Evolutionary conservation across 2,797 vertebrate genomes (phyloP).

Genomic region (Microtus agrestis): DNA sequence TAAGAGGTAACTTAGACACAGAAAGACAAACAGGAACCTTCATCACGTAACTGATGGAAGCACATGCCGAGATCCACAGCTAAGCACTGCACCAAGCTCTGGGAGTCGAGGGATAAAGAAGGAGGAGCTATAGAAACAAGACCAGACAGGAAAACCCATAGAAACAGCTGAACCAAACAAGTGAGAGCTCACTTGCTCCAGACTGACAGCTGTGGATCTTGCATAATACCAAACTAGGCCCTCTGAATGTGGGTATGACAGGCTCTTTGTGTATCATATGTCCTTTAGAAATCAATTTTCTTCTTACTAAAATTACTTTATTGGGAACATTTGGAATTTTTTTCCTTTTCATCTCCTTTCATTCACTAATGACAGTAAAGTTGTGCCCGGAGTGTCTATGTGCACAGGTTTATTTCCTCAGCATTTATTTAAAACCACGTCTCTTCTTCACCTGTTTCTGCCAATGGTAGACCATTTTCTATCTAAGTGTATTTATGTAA

Average conservation of each 20-base stretch:
- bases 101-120: no score
- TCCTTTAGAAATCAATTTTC: not conserved
- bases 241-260: no score
- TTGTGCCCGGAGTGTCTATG: not conserved
- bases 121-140: no score
- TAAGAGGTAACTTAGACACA: not conserved
- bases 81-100: no score
- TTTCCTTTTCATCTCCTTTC: not conserved
- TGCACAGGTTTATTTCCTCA: not conserved
- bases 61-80: no score
- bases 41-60: no score
- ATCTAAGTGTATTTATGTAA: not conserved
- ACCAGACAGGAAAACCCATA: no score
- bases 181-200: no score
- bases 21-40: not conserved
- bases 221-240: no score
- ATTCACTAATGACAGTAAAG: not conserved
- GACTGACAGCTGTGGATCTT: no score
- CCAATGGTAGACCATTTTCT: not conserved
- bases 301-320: not conserved
- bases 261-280: not conserved
- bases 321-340: not conserved
- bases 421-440: not conserved
- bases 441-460: not conserved
- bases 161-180: no score